Base-by-base conservation (phyloP, 1,140 invertebrate species). In the Magallana angulata region DNA sequence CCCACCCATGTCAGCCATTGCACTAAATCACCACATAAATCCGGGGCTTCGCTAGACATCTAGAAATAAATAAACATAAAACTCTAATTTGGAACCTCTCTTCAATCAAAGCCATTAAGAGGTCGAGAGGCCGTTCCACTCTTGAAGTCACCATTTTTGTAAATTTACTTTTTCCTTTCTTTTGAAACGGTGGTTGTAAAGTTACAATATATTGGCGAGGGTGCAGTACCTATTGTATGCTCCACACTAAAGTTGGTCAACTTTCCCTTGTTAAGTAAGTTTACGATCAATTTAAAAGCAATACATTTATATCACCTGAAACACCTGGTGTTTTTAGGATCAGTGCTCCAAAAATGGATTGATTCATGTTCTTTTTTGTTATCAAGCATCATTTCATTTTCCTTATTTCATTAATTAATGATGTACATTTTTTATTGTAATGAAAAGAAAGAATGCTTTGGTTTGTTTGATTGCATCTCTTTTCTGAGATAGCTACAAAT, bases 51-150 rank as follows among this genome's bases (percentile, higher is more conserved):
- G 24, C 18, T 12, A 36, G 36, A 76, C 68, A 76, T 12, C 30
- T 76, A 8, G 18, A 76, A 76, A 76, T 76, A 76, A 76, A 76
- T 76, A 76, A 76, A 76, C 68, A 76, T 76, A 76, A 76, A 76
- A 76, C 68, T 76, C 68, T 30, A 76, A 76, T 76, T 76, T 76
- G 24, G 30, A 76, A 12, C 12, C 24, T 30, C 68, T 14, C 9
- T 24, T 30, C 24, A 76, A 76, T 76, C 24, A 30, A 30, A 30
- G 68, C 24, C 68, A 76, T 76, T 30, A 76, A 30, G 8, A 76
- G 8, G 8, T 76, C 8, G 68, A 76, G 68, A 12, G 68, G 68
- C 24, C 68, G 36, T 30, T 76, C 36, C 24, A 24, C 68, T 30
- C 68, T 76, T 76, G 18, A 76, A 30, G 9, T 12, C 18, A 36